phyloP scores from a whole-genome alignment of 2,888 invertebrate genomes.

The Nephrotoma appendiculata region DNA sequence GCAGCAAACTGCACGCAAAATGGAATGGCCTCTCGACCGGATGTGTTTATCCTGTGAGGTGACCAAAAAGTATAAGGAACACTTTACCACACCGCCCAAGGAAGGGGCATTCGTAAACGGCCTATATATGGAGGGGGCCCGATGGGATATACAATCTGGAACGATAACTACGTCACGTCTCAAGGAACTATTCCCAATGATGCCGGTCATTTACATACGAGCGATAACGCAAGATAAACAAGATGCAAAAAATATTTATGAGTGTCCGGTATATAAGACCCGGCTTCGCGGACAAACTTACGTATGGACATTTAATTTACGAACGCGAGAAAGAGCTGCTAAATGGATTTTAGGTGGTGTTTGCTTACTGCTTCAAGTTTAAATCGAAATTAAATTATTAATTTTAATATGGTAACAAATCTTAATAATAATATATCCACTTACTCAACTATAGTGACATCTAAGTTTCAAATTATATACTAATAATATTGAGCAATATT shows the following conservation, averaged over 20 bases:
- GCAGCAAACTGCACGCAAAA: conserved; percentile 92
- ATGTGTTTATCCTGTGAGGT: conserved; percentile 94
- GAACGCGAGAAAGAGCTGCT: conserved; percentile 74
- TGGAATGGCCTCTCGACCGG: conserved; percentile 91
- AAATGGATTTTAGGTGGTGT: conserved; percentile 89
- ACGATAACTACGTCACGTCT: conserved; percentile 70
- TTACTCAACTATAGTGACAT: neutral
- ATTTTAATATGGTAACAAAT: neutral
- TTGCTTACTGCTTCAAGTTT: conserved; percentile 59
- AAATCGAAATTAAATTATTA: neutral
- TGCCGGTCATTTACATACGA: conserved; percentile 82
- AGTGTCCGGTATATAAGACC: conserved; percentile 90
- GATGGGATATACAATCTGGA: conserved; percentile 72
- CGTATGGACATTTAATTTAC: conserved; percentile 89
- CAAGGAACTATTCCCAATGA: conserved; percentile 78
- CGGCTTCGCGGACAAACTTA: conserved; percentile 75
- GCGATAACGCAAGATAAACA: conserved; percentile 81
- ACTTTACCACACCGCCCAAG: conserved; percentile 69
- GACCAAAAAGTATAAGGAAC: conserved; percentile 74
- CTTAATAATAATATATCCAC: neutral
- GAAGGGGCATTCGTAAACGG: conserved; percentile 87
- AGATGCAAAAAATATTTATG: conserved; percentile 74
- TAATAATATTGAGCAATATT: neutral
- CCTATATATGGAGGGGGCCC: conserved; percentile 84
- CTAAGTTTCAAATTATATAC: neutral